Percentiles rank a stretch among this genome's conserved stretches.
These are phyloP conservation scores for Phycodurus eques DNA, from an alignment of 2,113 vertebrate genomes.

Conservation along the genomic window DNA sequence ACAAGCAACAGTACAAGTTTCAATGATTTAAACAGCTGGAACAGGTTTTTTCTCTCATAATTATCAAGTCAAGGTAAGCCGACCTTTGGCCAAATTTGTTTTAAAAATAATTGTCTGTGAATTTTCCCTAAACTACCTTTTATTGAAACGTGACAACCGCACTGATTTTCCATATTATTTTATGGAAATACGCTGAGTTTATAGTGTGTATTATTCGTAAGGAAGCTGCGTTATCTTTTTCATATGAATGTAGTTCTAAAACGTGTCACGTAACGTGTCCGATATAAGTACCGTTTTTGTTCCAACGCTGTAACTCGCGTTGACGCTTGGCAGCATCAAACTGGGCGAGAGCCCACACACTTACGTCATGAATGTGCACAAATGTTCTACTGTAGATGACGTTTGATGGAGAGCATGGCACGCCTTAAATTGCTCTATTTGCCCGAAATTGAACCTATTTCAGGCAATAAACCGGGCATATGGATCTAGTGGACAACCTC, in stretches of 20 bases:
- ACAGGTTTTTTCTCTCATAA: background rate
- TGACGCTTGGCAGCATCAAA: background rate
- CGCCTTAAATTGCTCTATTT: background rate
- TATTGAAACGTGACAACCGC: no score
- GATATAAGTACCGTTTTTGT: background rate
- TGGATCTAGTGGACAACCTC: constrained; percentile 76
- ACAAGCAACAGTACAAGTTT: background rate
- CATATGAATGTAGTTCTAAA: background rate
- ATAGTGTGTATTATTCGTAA: background rate
- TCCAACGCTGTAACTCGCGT: background rate
- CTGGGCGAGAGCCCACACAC: background rate
- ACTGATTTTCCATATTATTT: no score
- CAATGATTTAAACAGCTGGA: background rate
- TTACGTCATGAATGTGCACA: background rate
- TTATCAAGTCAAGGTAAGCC: constrained; percentile 3
- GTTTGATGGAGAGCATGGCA: no score
- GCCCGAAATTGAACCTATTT: background rate
- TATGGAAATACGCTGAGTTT: no score
- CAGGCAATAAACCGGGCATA: background rate
- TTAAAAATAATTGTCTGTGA: no score
- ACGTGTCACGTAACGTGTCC: background rate
- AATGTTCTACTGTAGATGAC: background rate
- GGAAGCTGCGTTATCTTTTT: background rate
- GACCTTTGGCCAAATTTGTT: background rate
- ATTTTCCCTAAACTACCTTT: no score